Base-by-base conservation (phyloP, 2,113 vertebrate genomes). In the Chaetops frenatus region DNA sequence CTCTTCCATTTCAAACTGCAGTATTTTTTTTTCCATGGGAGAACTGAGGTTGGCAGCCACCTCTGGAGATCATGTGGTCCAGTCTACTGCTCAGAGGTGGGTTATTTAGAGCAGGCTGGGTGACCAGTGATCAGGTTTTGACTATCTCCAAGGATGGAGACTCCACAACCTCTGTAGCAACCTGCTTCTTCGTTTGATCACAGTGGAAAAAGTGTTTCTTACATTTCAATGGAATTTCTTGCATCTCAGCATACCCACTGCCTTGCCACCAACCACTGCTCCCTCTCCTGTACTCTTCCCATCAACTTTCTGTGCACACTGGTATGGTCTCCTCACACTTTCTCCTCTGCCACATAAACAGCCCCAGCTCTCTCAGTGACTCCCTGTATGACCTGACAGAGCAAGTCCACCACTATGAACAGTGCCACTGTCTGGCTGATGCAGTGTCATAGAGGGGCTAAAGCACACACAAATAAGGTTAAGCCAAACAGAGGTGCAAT, bases 301-400 rank as follows among this genome's bases (percentile, higher is more conserved):
- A 22, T 19, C 38, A 70, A 13, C 7, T 23, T 77, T 12, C 45
- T 73, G 31, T 11, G 73, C 31, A 33, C 9, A 61, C 33, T 8
- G 24, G 15, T 40, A 40, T 0, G 1, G 35, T n/a, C 11, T 9
- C 28, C 10, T 17, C 1, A 1, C 4, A 6, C 29, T 8, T 74
- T 71, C 56, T 60, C 35, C 36, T 50, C 61, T 69, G 36, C 12
- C 35, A 13, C 35, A 57, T 5, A 6, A 86, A 38, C 6, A 81
- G 24, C 18, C 31, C 24, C n/a, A 57, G 47, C 28, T 42, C 50
- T 20, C 31, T 31, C 57, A 88, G 48, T 0, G 1, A 85, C 48
- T 56, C 42, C 27, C 47, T 1, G 0, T 11, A 72, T 5, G 24
- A 61, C 38, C 78, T 36, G n/a, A 80, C 85, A 94, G 54, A 76